Evolutionary conservation across 64 coral and sea anemone species (phyloP), one percentile per base, ranked within the genome.

Genomic region (Pocillopora damicornis): DNA sequence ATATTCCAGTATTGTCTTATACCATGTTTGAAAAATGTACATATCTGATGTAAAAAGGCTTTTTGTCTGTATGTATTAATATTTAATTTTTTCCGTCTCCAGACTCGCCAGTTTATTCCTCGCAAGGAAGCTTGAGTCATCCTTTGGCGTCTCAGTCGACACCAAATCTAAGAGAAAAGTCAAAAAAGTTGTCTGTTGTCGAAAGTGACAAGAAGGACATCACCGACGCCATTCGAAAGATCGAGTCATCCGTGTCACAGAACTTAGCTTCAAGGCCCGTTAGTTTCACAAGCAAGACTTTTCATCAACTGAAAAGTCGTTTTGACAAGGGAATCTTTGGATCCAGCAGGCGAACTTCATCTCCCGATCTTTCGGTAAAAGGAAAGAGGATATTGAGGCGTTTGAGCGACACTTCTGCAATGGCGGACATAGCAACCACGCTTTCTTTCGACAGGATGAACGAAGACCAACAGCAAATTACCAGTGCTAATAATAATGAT

Each of bases 131-230:
- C 65, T 85, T 85, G 23, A 68, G 68, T 63, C 81, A 92, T 65
- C 82, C 73, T 73, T 81, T 56, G 74, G 86, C 36, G 73, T 22
- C 18, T 92, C 83, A 62, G 26, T 67, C 60, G 13, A 20, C 42
- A 37, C 82, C 58, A 16, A 92, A 72, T 61, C 59, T 45, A 60
- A 75, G 61, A 23, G 89, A 66, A 25, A 85, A 42, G 58, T 75
- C 15, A 20, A 92, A 80, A 42, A 87, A 76, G 63, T 60, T 68
- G 12, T 92, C 90, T 9, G 5, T 92, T 26, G 59, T 42, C 8
- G 61, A 79, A 13, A 92, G 86, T 23, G 90, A 92, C 90, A 83
- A 87, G 63, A 92, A 92, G 76, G 90, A 92, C 62, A 92, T 92
- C 18, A 79, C 90, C 17, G 83, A 87, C 16, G 90, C 90, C 18